Evolutionary conservation across 2,888 invertebrate genomes (phyloP).

Genomic region (Drosophila borborema): DNA sequence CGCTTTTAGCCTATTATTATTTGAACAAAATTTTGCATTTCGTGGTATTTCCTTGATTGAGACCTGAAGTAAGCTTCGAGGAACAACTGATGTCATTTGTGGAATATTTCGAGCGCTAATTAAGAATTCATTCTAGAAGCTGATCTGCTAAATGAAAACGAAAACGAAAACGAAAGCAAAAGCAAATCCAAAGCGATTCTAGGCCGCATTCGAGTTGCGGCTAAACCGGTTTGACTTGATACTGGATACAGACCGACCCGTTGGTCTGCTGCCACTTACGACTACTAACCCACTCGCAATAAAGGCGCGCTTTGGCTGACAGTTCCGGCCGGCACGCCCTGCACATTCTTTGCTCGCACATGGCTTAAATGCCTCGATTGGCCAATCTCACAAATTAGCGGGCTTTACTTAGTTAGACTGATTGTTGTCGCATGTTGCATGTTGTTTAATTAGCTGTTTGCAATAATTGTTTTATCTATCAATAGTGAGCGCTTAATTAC

Average conservation of each 20-base stretch:
- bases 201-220: conserved; percentile 42
- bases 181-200: conserved; percentile 33
- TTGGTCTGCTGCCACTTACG: conserved; percentile 19
- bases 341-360: conserved; percentile 9
- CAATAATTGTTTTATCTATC: conserved; percentile 75
- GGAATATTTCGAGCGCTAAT: conserved; percentile 45
- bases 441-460: conserved; percentile 69
- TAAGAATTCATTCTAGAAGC: conserved; percentile 41
- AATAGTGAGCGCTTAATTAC: conserved; percentile 67
- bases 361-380: conserved; percentile 27
- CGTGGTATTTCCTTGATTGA: conserved; percentile 30
- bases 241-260: conserved; percentile 20
- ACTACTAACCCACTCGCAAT: conserved; percentile 60
- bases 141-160: conserved; percentile 60
- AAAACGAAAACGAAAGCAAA: conserved; percentile 30
- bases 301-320: background rate
- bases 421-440: conserved; percentile 62
- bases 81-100: conserved; percentile 49
- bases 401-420: conserved; percentile 47
- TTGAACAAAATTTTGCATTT: background rate
- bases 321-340: conserved; percentile 53
- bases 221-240: conserved; percentile 64
- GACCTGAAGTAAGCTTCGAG: conserved; percentile 8
- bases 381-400: conserved; percentile 55
- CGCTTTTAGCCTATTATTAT: background rate